These are phyloP conservation scores for Saccopteryx leptura DNA, from an alignment of 2,113 vertebrate species.

Conservation along the genomic window DNA sequence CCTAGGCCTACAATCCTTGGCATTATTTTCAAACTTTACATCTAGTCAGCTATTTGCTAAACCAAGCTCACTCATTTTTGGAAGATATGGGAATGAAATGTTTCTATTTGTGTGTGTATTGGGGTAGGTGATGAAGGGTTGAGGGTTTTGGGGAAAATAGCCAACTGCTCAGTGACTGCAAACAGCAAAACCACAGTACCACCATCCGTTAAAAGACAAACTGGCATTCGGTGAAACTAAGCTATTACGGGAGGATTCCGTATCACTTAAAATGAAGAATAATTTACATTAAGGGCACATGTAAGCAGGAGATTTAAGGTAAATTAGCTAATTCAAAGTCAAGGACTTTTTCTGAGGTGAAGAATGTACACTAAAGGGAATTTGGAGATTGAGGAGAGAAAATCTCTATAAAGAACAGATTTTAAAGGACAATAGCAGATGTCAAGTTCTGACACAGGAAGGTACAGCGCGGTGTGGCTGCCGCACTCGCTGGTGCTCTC, in stretches of 20 bases:
- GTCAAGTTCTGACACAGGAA: background rate
- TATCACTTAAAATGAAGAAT: background rate
- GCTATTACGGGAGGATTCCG: background rate
- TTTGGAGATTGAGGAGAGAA: background rate
- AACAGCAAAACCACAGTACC: background rate
- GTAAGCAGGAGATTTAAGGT: background rate
- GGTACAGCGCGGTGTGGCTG: background rate
- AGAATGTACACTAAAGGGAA: background rate
- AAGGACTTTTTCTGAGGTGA: background rate
- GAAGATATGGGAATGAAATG: background rate
- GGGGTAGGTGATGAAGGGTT: background rate
- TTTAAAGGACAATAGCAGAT: background rate
- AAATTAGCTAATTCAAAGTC: background rate
- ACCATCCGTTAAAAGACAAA: background rate
- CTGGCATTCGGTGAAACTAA: background rate
- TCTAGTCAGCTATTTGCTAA: constrained; percentile 17
- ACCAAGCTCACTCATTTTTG: background rate
- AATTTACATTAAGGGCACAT: background rate
- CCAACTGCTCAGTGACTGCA: background rate
- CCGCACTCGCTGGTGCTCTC: background rate
- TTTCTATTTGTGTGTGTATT: background rate
- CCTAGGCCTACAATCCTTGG: background rate
- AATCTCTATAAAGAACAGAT: constrained; percentile 13
- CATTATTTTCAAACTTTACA: background rate
- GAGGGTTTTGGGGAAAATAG: background rate